phyloP scores from a whole-genome alignment of 2,113 vertebrate species.

The Microtus ochrogaster region DNA sequence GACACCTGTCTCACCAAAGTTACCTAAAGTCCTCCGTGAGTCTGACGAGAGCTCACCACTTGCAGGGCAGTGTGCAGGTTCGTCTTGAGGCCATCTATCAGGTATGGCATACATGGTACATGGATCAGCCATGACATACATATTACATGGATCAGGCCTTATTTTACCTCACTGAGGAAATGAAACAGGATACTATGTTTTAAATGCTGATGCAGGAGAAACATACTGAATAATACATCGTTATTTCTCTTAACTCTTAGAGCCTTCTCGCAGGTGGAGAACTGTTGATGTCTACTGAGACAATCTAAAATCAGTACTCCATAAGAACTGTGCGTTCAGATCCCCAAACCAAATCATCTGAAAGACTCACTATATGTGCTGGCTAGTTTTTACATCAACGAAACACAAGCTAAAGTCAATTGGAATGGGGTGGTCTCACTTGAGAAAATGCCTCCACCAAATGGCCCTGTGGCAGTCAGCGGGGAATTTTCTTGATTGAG shows the following conservation, averaged over 20 bases:
- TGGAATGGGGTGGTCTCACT: not conserved
- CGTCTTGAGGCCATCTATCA: not conserved
- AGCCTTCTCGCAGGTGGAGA: not conserved
- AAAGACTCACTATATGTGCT: not conserved
- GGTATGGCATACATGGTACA: too few relatives aligned
- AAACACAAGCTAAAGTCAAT: not conserved
- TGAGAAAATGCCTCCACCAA: not conserved
- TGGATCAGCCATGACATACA: not conserved
- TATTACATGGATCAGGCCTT: not conserved
- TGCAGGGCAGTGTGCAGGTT: not conserved
- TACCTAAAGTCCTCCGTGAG: not conserved
- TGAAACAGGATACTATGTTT: not conserved
- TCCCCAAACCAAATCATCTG: not conserved
- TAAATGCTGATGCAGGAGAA: not conserved
- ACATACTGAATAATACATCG: not conserved
- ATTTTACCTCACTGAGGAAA: conserved; percentile 30
- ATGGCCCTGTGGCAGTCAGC: too few relatives aligned
- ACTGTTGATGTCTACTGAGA: not conserved
- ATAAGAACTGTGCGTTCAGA: not conserved
- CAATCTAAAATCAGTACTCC: not conserved
- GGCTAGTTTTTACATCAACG: not conserved
- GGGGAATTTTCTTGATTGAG: not conserved
- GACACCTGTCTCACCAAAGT: not conserved
- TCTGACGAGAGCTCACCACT: not conserved
- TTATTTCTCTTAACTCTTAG: not conserved